These are phyloP conservation scores for Oedothorax gibbosus DNA, from an alignment of 1,140 invertebrate species.

Conservation along the genomic window DNA sequence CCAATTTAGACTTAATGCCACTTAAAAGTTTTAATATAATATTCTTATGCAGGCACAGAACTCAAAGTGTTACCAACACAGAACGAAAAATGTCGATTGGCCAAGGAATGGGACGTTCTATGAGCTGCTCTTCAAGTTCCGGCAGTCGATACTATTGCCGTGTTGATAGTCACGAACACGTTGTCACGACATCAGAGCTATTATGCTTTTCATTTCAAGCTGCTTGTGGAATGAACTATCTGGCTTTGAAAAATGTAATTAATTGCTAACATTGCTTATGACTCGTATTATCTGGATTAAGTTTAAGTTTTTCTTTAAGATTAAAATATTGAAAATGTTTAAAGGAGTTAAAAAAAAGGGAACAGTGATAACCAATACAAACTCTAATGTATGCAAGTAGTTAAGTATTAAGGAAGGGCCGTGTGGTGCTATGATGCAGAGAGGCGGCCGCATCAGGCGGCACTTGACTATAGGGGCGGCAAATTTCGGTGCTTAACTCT, in stretches of 20 bases:
- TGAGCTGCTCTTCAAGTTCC: slow-evolving; percentile 24
- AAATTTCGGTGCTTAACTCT: too few relatives aligned
- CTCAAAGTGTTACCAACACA: background rate
- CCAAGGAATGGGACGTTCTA: background rate
- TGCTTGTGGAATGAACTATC: slow-evolving; percentile 65
- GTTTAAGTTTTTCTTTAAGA: background rate
- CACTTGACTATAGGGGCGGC: too few relatives aligned
- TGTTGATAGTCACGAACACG: slow-evolving; percentile 33
- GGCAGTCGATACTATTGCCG: slow-evolving; percentile 12
- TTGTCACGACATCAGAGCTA: slow-evolving; percentile 62
- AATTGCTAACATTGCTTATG: background rate
- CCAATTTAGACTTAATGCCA: background rate
- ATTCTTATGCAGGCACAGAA: slow-evolving; percentile 6
- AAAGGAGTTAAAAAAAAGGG: background rate
- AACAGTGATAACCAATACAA: too few relatives aligned
- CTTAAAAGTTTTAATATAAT: background rate
- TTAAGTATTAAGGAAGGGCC: too few relatives aligned
- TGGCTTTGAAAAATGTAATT: slow-evolving; percentile 63
- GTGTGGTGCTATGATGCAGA: too few relatives aligned
- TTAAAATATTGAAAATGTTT: background rate
- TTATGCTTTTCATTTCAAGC: slow-evolving; percentile 65
- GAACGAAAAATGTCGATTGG: slow-evolving; percentile 9
- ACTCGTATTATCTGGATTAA: too few relatives aligned
- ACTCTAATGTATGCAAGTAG: too few relatives aligned
- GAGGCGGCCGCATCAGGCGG: too few relatives aligned